Conservation (phyloP, 2,113 vertebrate species). For the Ochotona curzoniae region DNA sequence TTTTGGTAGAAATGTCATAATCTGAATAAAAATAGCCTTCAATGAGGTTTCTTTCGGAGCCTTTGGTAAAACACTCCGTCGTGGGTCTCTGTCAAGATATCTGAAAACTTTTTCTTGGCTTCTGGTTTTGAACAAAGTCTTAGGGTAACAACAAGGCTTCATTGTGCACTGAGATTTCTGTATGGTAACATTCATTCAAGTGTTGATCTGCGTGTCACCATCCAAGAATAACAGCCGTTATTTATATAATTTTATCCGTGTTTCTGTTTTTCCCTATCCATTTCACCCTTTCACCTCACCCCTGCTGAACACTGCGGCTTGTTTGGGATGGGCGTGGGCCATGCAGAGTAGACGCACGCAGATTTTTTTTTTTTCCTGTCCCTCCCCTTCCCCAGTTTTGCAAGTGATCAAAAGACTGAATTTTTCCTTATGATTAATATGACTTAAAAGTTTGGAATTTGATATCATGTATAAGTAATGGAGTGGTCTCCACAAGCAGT, state of each 20-base stretch:
- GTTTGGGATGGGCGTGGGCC: constrained; percentile 74
- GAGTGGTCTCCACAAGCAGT: background rate
- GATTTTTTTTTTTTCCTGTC: constrained; percentile 73
- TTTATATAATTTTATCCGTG: constrained; percentile 90
- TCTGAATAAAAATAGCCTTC: constrained; percentile 76
- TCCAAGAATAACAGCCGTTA: constrained; percentile 90
- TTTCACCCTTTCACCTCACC: constrained; percentile 84
- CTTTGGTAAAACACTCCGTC: constrained; percentile 68
- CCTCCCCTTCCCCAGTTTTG: constrained; percentile 55
- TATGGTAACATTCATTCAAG: constrained; percentile 90
- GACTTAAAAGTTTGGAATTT: constrained; percentile 50
- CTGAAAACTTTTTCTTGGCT: constrained; percentile 89
- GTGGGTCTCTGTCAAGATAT: constrained; percentile 81
- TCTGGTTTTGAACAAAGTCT: constrained; percentile 86
- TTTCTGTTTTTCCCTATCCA: constrained; percentile 87
- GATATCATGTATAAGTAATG: constrained; percentile 27
- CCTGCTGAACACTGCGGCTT: constrained; percentile 81
- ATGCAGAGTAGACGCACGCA: background rate
- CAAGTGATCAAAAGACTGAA: background rate
- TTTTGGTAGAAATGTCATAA: constrained; percentile 62
- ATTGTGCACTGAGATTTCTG: constrained; percentile 87
- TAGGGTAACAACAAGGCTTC: constrained; percentile 89
- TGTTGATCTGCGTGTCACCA: constrained; percentile 85
- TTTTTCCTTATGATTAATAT: constrained; percentile 36
- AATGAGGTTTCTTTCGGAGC: constrained; percentile 77